Base-by-base conservation (phyloP, 2,888 invertebrate species). In the Hedya salicella region DNA sequence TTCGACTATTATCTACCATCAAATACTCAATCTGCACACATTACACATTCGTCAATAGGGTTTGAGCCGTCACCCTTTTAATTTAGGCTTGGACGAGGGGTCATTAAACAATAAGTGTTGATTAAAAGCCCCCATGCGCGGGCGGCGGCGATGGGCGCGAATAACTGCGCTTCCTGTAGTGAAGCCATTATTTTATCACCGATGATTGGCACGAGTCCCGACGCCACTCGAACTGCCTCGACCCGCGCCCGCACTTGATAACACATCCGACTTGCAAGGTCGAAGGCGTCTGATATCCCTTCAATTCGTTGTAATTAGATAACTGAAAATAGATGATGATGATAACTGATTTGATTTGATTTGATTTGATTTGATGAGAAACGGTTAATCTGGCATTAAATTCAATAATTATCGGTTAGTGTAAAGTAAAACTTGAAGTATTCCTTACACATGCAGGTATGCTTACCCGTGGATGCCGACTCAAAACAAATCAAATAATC, bases 31-130 rank as follows among this genome's bases (percentile, higher is more conserved):
- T 87, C 85, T 81, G 79, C 83, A 85, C 85, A 86, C 86, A 89
- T 88, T 83, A 85, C 85, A 82, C 85, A 87, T 85, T 80, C 88
- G 85, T 91, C 91, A 87, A 91, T 91, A 89, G 91, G 89, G 89
- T 85, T 84, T 88, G 86, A 87, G 78, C 89, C 88, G 88, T 91
- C 92, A 91, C 92, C 92, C 92, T 92, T 91, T 91, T 91, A 91
- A 92, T 91, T 91, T 91, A 91, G 87, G 87, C 77, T 86, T 81
- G 85, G 85, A 82, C 89, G 89, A 91, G 86, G 90, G 92, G 90
- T 91, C 91, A 92, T 92, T 92, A 92, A 92, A 92, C 92, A 92
- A 92, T 91, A 91, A 91, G 92, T 91, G 92, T 91, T 91, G 92
- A 92, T 92, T 91, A 92, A 92, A 91, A 91, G 92, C 92, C 92